Conservation (phyloP, 2,797 vertebrate species). For the Hoplostethus mediterraneus region DNA sequence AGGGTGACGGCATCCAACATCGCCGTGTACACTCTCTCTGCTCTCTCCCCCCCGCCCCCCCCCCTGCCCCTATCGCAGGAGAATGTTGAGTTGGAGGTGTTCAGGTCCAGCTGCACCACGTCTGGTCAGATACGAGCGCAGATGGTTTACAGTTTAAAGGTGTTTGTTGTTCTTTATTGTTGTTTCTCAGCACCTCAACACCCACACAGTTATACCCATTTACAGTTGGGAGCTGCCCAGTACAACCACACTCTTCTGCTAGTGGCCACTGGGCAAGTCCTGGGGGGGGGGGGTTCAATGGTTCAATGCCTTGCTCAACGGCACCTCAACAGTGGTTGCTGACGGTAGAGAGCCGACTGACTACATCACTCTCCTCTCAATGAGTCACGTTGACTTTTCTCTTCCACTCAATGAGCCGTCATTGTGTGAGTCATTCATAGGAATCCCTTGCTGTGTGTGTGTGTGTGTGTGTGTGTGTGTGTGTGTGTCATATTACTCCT, state of each 20-base stretch:
- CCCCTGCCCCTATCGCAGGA: background rate
- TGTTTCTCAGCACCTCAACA: background rate
- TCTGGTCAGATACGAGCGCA: too few species aligned
- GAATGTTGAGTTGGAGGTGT: background rate
- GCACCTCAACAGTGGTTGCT: too few species aligned
- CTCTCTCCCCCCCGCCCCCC: background rate
- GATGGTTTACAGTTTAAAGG: too few species aligned
- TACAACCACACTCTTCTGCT: background rate
- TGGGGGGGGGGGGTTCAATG: too few species aligned
- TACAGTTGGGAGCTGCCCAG: too few species aligned
- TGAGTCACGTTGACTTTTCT: slow-evolving; percentile 18
- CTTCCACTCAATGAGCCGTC: background rate
- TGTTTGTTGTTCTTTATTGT: background rate
- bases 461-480: too few species aligned
- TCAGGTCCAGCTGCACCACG: background rate
- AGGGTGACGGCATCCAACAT: slow-evolving; percentile 61
- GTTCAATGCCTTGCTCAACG: too few species aligned
- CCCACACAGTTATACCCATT: background rate
- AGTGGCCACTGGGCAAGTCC: too few species aligned
- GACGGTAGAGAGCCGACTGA: too few species aligned
- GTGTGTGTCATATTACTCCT: background rate
- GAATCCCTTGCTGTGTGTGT: too few species aligned
- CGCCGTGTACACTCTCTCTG: background rate
- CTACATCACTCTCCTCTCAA: too few species aligned
- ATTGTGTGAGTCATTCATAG: too few species aligned